Percentiles rank a stretch among this genome's conserved stretches.
Conservation (phyloP, 2,888 invertebrate species). For the Folsomia candida region DNA sequence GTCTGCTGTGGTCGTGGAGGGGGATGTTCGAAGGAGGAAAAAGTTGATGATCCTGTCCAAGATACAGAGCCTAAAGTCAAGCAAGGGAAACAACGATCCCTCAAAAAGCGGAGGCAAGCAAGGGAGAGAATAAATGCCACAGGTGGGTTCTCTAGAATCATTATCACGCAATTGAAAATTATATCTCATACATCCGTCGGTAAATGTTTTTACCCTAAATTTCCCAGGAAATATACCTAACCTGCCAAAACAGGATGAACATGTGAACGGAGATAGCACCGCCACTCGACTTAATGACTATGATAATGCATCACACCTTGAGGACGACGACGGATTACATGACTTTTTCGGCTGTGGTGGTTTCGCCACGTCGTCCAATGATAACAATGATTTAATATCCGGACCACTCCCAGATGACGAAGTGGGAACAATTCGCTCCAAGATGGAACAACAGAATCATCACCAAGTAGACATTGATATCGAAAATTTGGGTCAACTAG, state of each 20-base stretch:
- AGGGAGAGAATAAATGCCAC: conserved; percentile 7
- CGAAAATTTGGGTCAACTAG: conserved; percentile 34
- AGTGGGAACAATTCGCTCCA: conserved; percentile 3
- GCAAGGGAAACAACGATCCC: conserved; percentile 15
- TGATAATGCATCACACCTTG: too few relatives aligned
- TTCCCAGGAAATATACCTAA: too few relatives aligned
- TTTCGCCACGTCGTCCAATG: conserved; percentile 14
- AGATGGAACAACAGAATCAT: neutral
- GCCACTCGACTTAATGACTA: conserved; percentile 13
- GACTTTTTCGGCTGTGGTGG: conserved; percentile 39
- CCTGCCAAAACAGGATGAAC: too few relatives aligned
- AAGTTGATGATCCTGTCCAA: neutral
- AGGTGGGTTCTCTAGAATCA: too few relatives aligned
- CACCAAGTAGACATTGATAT: conserved; percentile 23
- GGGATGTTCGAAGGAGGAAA: neutral
- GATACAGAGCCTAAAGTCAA: conserved; percentile 19
- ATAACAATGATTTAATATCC: conserved; percentile 7
- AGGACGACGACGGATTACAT: neutral
- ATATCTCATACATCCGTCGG: too few relatives aligned
- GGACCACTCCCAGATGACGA: conserved; percentile 15
- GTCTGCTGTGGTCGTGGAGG: conserved; percentile 30
- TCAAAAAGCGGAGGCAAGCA: neutral
- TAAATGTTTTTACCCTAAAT: too few relatives aligned
- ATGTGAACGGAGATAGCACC: neutral
- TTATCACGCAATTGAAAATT: too few relatives aligned